These are phyloP conservation scores for Lasius platythorax DNA, from an alignment of 2,888 invertebrate genomes.

Conservation along the genomic window DNA sequence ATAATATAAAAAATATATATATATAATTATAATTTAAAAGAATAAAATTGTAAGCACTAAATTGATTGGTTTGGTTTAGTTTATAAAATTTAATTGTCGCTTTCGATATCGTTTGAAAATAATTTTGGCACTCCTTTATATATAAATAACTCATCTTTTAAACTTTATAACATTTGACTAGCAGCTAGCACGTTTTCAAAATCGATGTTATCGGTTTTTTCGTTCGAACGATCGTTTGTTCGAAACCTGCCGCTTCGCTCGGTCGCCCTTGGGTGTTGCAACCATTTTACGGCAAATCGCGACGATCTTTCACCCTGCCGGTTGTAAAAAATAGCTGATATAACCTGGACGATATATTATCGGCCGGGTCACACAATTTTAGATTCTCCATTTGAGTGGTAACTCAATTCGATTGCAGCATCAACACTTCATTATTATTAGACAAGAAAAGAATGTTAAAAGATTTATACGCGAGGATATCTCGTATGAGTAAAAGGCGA, in stretches of 20 bases:
- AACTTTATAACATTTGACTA: slow-evolving; percentile 24
- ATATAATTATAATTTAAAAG: background rate
- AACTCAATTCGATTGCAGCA: slow-evolving; percentile 58
- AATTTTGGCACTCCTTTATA: background rate
- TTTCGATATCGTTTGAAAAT: background rate
- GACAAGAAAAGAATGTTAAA: background rate
- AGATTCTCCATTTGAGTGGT: slow-evolving; percentile 53
- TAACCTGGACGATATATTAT: slow-evolving; percentile 65
- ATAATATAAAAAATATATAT: background rate
- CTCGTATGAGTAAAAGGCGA: background rate
- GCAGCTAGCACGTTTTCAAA: slow-evolving; percentile 42
- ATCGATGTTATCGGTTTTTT: slow-evolving; percentile 49
- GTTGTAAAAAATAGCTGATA: slow-evolving; percentile 69
- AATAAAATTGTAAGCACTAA: background rate
- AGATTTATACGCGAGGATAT: background rate
- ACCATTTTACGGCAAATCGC: slow-evolving; percentile 75
- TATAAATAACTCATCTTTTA: background rate
- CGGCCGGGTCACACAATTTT: slow-evolving; percentile 57
- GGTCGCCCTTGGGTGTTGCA: slow-evolving; percentile 71
- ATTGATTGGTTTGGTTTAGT: background rate
- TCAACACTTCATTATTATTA: background rate
- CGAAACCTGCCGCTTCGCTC: slow-evolving; percentile 65
- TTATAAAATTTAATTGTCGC: background rate
- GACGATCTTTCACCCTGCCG: slow-evolving; percentile 74
- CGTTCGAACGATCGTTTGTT: slow-evolving; percentile 62